A percentile compares a stretch with the other conserved stretches of the same genome.
Conservation (phyloP, 2,797 vertebrate genomes). For the Bradypus variegatus region DNA sequence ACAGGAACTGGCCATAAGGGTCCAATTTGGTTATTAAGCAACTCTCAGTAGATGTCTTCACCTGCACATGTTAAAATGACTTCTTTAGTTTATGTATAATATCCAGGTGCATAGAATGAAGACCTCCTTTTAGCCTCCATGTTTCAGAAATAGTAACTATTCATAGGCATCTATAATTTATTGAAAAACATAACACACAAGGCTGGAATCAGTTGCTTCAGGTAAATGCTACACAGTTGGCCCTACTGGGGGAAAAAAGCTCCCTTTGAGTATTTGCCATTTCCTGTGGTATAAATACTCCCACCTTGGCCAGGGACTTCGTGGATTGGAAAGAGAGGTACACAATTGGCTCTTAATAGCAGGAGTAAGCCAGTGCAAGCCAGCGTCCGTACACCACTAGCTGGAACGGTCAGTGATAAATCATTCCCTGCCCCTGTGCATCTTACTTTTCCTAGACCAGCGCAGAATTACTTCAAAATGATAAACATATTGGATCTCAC, state of each 20-base stretch:
- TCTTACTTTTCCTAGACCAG: background rate
- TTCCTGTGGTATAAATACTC: background rate
- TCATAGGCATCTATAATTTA: background rate
- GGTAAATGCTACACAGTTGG: background rate
- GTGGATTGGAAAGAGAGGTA: background rate
- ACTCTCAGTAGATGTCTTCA: background rate
- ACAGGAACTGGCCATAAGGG: background rate
- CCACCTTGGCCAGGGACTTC: background rate
- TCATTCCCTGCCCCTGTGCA: background rate
- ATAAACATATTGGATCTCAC: background rate
- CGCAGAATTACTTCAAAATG: background rate
- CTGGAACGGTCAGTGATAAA: background rate
- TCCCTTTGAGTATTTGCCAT: background rate
- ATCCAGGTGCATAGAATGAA: background rate
- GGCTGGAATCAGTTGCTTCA: background rate
- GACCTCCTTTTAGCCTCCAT: background rate
- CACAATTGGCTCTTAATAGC: background rate
- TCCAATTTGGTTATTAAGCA: background rate
- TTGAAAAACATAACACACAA: background rate
- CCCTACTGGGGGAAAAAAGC: background rate
- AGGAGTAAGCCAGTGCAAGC: background rate
- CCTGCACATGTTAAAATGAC: background rate
- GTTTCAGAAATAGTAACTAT: conserved; percentile 11
- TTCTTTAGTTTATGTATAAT: background rate
- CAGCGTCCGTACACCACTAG: background rate